phyloP scores from a whole-genome alignment of 2,888 invertebrate genomes.

The Dynastes maya region DNA sequence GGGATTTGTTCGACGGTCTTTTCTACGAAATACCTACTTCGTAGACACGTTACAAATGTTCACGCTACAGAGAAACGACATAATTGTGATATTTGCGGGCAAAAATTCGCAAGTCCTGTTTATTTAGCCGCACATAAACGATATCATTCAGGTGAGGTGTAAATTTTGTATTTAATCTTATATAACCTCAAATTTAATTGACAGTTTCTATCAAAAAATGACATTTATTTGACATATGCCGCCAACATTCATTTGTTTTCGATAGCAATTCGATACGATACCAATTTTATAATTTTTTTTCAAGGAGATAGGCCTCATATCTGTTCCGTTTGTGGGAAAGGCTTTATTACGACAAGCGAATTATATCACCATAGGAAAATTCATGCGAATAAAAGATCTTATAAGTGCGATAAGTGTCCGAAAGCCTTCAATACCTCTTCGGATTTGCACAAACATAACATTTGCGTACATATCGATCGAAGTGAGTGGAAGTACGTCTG shows the following conservation, averaged over 20 bases:
- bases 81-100: slow-evolving; percentile 64
- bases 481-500: slow-evolving; percentile 65
- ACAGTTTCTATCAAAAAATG: no score
- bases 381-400: slow-evolving; percentile 65
- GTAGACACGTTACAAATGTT: slow-evolving; percentile 63
- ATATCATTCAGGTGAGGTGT: slow-evolving; percentile 49
- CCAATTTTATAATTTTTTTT: background rate
- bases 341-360: slow-evolving; percentile 66
- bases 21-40: slow-evolving; percentile 63
- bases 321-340: slow-evolving; percentile 69
- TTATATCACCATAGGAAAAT: slow-evolving; percentile 67
- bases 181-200: background rate
- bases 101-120: slow-evolving; percentile 64
- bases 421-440: slow-evolving; percentile 67
- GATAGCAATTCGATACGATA: background rate
- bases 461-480: slow-evolving; percentile 65
- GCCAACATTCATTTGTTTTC: background rate
- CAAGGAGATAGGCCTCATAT: slow-evolving; percentile 62
- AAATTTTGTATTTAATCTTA: slow-evolving; percentile 49
- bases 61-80: slow-evolving; percentile 65
- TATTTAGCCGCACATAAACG: slow-evolving; percentile 65
- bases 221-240: background rate
- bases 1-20: slow-evolving; percentile 61
- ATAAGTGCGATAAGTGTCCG: slow-evolving; percentile 64
- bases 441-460: slow-evolving; percentile 65